These are phyloP conservation scores for Apeira syringaria DNA, from an alignment of 2,888 invertebrate species.

Conservation along the genomic window DNA sequence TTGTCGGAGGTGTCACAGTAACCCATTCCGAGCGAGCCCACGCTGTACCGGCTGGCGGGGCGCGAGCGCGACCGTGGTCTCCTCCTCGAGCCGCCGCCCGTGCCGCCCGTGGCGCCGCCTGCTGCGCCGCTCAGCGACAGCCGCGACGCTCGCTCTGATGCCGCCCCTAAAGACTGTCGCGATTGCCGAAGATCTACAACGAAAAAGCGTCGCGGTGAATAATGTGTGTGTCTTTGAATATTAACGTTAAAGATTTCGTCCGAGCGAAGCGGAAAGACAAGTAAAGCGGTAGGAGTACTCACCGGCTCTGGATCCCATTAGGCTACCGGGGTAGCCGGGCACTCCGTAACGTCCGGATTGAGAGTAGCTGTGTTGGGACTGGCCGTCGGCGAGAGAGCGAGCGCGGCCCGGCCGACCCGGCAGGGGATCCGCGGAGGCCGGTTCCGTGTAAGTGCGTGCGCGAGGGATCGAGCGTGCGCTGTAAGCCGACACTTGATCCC, in stretches of 20 bases:
- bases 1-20: conserved; percentile 95
- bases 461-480: conserved; percentile 95
- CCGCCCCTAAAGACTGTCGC: conserved; percentile 92
- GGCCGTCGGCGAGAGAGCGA: conserved; percentile 93
- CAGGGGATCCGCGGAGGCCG: conserved; percentile 87
- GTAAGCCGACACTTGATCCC: conserved; percentile 91
- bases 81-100: conserved; percentile 82
- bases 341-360: conserved; percentile 91
- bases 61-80: conserved; percentile 92
- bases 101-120: conserved; percentile 85
- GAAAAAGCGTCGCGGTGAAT: conserved; percentile 4
- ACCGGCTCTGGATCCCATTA: conserved; percentile 77
- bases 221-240: no score
- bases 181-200: conserved; percentile 91
- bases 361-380: conserved; percentile 94
- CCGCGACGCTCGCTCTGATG: conserved; percentile 91
- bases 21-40: conserved; percentile 92
- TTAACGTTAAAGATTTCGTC: neutral
- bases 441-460: conserved; percentile 91
- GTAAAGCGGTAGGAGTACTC: conserved; percentile 45
- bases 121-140: conserved; percentile 87
- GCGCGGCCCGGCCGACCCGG: conserved; percentile 90
- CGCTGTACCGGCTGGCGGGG: conserved; percentile 90
- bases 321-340: conserved; percentile 89
- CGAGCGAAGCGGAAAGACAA: conserved; percentile 22